Evolutionary conservation across 2,888 invertebrate genomes (phyloP), one percentile per base, ranked within the genome.

Genomic region (Erpobdella octoculata): DNA sequence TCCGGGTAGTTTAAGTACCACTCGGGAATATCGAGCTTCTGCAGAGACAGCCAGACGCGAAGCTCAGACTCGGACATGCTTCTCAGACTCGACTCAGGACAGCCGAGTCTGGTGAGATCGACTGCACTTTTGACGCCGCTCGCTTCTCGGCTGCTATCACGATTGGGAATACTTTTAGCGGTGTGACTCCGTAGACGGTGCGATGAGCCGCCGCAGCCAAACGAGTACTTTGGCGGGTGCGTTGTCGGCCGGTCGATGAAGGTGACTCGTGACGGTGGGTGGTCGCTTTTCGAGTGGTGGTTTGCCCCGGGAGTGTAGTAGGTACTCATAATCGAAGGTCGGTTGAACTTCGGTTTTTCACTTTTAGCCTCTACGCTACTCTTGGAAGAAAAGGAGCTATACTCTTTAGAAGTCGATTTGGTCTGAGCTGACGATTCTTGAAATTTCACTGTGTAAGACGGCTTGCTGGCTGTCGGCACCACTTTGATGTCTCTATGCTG

Each of bases 11-110:
- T 89, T 82, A 89, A 89, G 86, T 89, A 94, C 95, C 95, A 95
- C 83, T 94, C 93, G 74, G 95, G 95, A 76, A 95, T 90, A 85
- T 93, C 91, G 78, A 95, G 89, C 81, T 92, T 91, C 85, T 93
- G 93, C 80, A 95, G 85, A 70, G 94, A 94, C 78, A 92, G 89
- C 84, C 93, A 92, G 75, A 95, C 91, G 78, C 94, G 88, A 77
- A 94, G 86, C 85, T 95, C 93, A 86, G 93, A 93, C 86, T 93
- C 93, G 75, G 93, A 94, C 12, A 72, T 53, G 25, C 25, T 41
- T 37, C 46, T 31, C 12, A 41, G 2, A 38, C 31, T 33, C 21
- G n/a, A 2, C 21, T 28, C 36, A 8, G n/a, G 1, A 21, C 66
- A 37, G n/a, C 38, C 66, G 18, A 65, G 9, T 36, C 35, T 35